Evolutionary conservation across 2,797 vertebrate species (phyloP).

Genomic region (Nasua narica): DNA sequence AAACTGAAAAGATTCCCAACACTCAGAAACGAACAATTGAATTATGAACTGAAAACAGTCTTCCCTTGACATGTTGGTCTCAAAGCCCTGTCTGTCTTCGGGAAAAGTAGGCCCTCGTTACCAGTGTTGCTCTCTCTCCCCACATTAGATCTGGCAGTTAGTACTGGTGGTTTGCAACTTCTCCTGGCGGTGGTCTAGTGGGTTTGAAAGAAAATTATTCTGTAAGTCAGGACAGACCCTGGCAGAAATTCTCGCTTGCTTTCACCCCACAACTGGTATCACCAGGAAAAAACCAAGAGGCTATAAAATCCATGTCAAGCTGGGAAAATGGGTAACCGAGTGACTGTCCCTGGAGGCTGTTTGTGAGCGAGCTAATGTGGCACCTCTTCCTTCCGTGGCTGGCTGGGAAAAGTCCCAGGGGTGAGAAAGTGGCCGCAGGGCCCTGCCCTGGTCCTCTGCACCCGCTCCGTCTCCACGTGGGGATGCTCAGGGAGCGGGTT

Average conservation of each 20-base stretch:
- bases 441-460: neutral
- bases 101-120: neutral
- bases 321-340: neutral
- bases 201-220: neutral
- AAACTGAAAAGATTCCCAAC: neutral
- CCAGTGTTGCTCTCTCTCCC: neutral
- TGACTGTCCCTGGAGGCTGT: neutral
- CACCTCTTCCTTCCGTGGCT: neutral
- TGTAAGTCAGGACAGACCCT: neutral
- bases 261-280: neutral
- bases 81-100: slow-evolving; percentile 29
- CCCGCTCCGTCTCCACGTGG: neutral
- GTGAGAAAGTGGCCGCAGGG: neutral
- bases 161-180: neutral
- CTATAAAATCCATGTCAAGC: neutral
- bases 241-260: neutral
- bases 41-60: neutral
- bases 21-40: neutral
- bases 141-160: neutral
- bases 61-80: slow-evolving; percentile 19
- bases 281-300: neutral
- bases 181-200: neutral
- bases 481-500: neutral
- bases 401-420: neutral
- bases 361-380: fast-evolving